phyloP scores from a whole-genome alignment of 1,140 invertebrate species.

The Alviniconcha marisindica region DNA sequence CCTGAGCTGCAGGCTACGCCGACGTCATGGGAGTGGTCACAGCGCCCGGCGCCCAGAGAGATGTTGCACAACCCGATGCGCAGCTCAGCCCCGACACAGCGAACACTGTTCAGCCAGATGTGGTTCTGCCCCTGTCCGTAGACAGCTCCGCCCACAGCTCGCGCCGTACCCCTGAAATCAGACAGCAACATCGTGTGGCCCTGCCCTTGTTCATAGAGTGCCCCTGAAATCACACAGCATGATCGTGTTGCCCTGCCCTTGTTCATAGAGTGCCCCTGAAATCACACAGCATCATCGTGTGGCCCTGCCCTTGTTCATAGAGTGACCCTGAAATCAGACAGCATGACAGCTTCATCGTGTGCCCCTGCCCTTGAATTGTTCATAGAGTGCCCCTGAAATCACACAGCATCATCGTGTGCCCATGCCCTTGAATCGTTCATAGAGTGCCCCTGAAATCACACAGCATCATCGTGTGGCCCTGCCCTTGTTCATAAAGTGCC shows the following conservation, averaged over 20 bases:
- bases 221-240: constrained; percentile 16
- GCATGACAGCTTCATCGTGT: too few relatives aligned
- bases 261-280: constrained; percentile 12
- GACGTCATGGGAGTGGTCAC: constrained; percentile 20
- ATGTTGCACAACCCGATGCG: constrained; percentile 8
- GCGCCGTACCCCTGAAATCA: constrained; percentile 8
- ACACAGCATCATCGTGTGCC: too few relatives aligned
- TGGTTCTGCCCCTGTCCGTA: constrained; percentile 25
- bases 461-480: too few relatives aligned
- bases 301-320: constrained; percentile 26
- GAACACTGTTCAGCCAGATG: background rate
- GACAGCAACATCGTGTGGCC: too few relatives aligned
- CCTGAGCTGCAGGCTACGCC: constrained; percentile 16
- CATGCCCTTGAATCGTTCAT: too few relatives aligned
- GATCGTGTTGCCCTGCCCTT: constrained; percentile 4
- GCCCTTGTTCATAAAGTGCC: too few relatives aligned
- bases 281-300: too few relatives aligned
- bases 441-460: too few relatives aligned
- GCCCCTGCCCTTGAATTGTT: too few relatives aligned
- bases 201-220: constrained; percentile 9
- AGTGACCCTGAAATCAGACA: background rate
- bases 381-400: too few relatives aligned
- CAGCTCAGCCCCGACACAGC: constrained; percentile 13
- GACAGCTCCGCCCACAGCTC: background rate
- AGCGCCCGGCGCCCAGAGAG: background rate